Conservation (phyloP, 2,797 vertebrate species). For the Remorina albescens region DNA sequence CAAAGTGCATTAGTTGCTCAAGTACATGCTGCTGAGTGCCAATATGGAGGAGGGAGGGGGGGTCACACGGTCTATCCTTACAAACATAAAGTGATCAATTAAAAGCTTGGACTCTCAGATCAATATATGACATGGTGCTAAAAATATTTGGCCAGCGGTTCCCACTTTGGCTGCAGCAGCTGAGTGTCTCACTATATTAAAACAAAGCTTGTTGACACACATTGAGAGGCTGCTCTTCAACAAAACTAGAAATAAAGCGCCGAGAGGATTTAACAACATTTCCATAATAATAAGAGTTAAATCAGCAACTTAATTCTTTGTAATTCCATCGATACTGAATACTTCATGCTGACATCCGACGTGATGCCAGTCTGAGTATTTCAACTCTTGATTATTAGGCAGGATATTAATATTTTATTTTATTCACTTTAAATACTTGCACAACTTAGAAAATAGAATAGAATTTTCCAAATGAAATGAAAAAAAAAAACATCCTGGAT, state of each 20-base stretch:
- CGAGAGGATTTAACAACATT: neutral
- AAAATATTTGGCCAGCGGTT: conserved; percentile 29
- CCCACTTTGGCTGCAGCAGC: neutral
- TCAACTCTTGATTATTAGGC: no score
- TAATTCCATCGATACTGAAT: neutral
- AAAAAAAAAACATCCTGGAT: no score
- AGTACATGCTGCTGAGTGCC: conserved; percentile 9
- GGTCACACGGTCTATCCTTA: conserved; percentile 16
- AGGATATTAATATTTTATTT: no score
- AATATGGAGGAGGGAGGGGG: neutral
- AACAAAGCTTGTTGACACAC: neutral
- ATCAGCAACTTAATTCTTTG: neutral
- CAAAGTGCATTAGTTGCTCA: conserved; percentile 16
- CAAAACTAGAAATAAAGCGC: neutral
- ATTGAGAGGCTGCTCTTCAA: neutral
- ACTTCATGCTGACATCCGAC: neutral
- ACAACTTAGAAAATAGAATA: neutral
- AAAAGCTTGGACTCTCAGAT: conserved; percentile 12
- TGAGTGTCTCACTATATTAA: conserved; percentile 9
- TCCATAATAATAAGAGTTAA: neutral
- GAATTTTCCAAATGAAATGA: neutral
- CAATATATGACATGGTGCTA: conserved; percentile 25
- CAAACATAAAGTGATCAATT: conserved; percentile 20
- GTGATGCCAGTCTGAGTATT: no score
- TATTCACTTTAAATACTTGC: no score